Base-by-base conservation (phyloP, 2,888 invertebrate genomes). In the Parnassius apollo region DNA sequence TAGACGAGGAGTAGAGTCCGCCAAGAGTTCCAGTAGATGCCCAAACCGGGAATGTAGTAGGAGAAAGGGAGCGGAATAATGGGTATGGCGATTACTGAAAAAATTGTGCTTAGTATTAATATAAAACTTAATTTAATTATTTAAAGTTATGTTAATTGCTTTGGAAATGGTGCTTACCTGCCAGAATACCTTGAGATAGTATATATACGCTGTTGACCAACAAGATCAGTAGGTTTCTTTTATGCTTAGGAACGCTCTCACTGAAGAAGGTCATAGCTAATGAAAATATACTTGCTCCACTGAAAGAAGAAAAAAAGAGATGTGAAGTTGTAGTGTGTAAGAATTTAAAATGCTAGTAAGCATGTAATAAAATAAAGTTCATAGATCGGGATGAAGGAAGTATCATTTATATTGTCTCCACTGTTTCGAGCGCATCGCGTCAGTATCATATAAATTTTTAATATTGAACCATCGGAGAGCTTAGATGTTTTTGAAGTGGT, bases 1-100 rank as follows among this genome's bases (percentile, higher is more conserved):
- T 95, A 93, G 0, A 94, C 74, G 2, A 94, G 80, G 18, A 35
- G 35, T 66, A 94, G 93, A 10, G 94, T 67, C 52, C 95, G 86
- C 95, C 96, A 96, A 1, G 95, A 94, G 66, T 35, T 35, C 35
- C 35, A 35, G 35, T 35, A 35, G 35, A 35, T 35, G 35, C 4
- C 35, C 35, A 35, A 35, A n/a, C 42, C 44, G 10, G 64, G 42
- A 9, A 68, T 42, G 2, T 78, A 68, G 2, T 82, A 57, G 2
- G 85, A 75, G 56, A 88, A 71, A 10, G 74, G 59, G 7, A 86
- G 57, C 0, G 95, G 95, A 44, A 95, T 89, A 1, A 95, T 83
- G 1, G 88, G 75, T 87, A 93, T 93, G 0, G 94, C 94, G 64
- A 94, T 71, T 18, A 91, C 51, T 51, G 51, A 35, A 35, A 18